Evolutionary conservation across 2,113 vertebrate genomes (phyloP).

Genomic region (Chamaetylas fuelleborni): DNA sequence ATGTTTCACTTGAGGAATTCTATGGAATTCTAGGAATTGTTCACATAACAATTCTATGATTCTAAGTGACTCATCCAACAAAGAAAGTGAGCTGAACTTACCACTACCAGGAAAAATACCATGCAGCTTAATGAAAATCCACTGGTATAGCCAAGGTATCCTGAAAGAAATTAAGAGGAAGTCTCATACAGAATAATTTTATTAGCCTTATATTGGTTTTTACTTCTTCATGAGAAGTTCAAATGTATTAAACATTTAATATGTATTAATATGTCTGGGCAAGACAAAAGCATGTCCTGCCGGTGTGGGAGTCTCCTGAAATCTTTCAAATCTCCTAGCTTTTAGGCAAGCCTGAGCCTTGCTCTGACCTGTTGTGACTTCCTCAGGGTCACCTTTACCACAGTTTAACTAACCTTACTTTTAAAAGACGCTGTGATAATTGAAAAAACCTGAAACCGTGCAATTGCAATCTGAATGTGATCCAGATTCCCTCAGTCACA

Average conservation of each 20-base stretch:
- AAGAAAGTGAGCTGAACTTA: slow-evolving; percentile 72
- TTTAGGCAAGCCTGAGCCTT: slow-evolving; percentile 1
- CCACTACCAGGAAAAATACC: slow-evolving; percentile 93
- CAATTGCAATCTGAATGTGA: neutral
- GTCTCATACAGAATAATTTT: neutral
- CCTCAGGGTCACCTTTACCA: neutral
- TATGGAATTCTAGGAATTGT: too few species aligned
- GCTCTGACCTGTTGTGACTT: neutral
- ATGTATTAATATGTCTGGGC: neutral
- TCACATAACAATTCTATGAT: neutral
- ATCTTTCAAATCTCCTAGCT: neutral
- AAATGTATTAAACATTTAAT: neutral
- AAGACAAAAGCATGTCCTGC: neutral
- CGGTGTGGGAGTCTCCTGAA: neutral
- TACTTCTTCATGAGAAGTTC: neutral
- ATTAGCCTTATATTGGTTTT: neutral
- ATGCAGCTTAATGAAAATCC: slow-evolving; percentile 84
- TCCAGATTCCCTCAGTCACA: neutral
- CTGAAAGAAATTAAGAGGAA: slow-evolving; percentile 68
- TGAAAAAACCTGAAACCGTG: neutral
- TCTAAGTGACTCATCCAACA: neutral
- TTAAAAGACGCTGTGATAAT: neutral
- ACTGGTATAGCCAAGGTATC: slow-evolving; percentile 84
- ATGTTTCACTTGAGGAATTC: neutral
- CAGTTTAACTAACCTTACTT: neutral